Percentiles rank a stretch among this genome's conserved stretches.
phyloP scores from a whole-genome alignment of 2,113 vertebrate genomes.

The Egretta garzetta region DNA sequence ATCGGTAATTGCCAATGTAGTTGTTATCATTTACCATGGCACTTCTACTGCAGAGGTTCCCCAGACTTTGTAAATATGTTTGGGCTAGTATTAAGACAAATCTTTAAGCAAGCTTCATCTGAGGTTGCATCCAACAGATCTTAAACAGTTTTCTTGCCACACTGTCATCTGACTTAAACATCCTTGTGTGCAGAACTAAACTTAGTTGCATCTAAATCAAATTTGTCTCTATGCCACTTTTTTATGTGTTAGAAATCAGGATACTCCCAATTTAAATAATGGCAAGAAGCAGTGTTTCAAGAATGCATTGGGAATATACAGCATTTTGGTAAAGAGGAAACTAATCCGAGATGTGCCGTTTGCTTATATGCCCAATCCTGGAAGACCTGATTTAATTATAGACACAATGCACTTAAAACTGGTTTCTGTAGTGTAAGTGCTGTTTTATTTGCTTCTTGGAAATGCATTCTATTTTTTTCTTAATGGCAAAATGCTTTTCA shows the following conservation, averaged over 20 bases:
- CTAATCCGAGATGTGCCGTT: rapidly evolving
- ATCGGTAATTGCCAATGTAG: neutral
- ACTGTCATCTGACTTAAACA: neutral
- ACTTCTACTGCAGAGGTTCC: neutral
- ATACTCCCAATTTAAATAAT: neutral
- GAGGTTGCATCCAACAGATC: neutral
- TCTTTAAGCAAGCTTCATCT: neutral
- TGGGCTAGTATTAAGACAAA: neutral
- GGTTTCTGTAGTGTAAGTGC: neutral
- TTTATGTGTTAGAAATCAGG: neutral
- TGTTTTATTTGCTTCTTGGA: neutral
- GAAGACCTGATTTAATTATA: neutral
- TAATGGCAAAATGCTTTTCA: neutral
- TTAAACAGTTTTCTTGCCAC: neutral
- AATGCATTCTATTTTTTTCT: neutral
- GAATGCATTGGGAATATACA: neutral
- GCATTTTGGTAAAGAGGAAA: neutral
- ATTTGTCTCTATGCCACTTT: neutral
- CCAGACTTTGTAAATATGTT: neutral
- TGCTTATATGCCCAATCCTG: neutral
- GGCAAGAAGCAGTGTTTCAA: neutral
- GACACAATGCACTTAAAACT: neutral
- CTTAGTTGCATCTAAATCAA: neutral
- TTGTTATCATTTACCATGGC: neutral
- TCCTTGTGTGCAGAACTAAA: neutral